Base-by-base conservation (phyloP, 2,113 vertebrate genomes). In the Candoia aspera region DNA sequence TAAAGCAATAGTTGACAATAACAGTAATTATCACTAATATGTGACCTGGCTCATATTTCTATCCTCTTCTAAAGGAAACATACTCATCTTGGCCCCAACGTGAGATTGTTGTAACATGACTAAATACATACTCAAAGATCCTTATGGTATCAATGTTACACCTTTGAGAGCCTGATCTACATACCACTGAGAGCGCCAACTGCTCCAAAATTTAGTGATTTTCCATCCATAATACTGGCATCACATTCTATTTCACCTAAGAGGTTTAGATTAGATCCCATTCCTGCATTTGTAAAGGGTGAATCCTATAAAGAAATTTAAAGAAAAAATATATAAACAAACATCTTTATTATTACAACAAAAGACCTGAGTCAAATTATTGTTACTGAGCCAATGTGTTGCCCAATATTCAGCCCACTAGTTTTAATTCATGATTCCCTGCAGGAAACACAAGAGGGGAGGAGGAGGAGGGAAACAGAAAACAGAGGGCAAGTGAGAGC, bases 181-280 rank as follows among this genome's bases (percentile, higher is more conserved):
- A 92, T 98, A 98, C 99, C 99, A 96, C 98, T 99, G 92, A 99
- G 96, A 54, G 99, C 98, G 93, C 99, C 99, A 88, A 99, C 99
- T 60, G 99, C 99, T 96, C 99, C 99, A 95, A 98, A 99, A 97
- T 99, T 98, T 94, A 99, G 95, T 3, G 99, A 99, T 94, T 99
- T 99, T 92, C 99, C 99, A 97, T 99, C 99, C 99, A 99, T 99
- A 96, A 99, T 99, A 96, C 99, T 99, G 94, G 99, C 99, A 94
- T 99, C 99, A 96, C 99, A 99, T 96, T 99, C 99, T 94, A 99
- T 99, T 96, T 99, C 98, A 92, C 99, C 99, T 64, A 98, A 97
- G 94, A 99, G 98, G 97, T 99, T 99, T 90, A 99, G 97, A 97
- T 99, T 99, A 94, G 99, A 99, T 62, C 99, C 99, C 97, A 98